A percentile compares a stretch with the other conserved stretches of the same genome.
phyloP scores from a whole-genome alignment of 2,797 vertebrate species.

The Taeniopygia guttata region DNA sequence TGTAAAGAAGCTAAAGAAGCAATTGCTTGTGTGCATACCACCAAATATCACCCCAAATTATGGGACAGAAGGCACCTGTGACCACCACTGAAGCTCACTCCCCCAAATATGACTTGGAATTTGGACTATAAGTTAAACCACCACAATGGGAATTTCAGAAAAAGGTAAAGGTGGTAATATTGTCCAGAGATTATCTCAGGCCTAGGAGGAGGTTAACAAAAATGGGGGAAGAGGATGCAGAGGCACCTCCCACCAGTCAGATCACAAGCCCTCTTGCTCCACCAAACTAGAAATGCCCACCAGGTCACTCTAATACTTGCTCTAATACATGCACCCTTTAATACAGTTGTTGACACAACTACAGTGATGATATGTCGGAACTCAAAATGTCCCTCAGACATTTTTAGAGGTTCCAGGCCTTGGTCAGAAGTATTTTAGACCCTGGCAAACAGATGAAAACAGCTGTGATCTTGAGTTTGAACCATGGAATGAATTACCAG shows the following conservation, averaged over 20 bases:
- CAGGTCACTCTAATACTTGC: not conserved
- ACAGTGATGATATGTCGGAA: too few relatives aligned
- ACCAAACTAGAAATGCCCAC: not conserved
- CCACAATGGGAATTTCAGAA: not conserved
- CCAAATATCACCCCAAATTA: not conserved
- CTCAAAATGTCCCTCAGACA: too few relatives aligned
- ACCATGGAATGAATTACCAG: too few relatives aligned
- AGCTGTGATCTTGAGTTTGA: too few relatives aligned
- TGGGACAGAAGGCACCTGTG: not conserved
- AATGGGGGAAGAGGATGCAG: not conserved
- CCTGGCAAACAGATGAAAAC: too few relatives aligned
- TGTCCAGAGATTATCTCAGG: not conserved
- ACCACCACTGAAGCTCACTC: not conserved
- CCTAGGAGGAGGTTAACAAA: not conserved
- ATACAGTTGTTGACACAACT: not conserved
- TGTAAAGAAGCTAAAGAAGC: not conserved
- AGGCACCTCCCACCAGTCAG: not conserved
- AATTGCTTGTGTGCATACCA: rapidly evolving
- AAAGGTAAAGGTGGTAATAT: not conserved
- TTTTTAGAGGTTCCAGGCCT: too few relatives aligned
- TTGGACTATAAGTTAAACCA: not conserved
- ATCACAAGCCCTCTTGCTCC: not conserved
- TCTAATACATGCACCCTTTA: not conserved
- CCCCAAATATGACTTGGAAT: not conserved
- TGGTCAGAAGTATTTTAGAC: too few relatives aligned